These are phyloP conservation scores for Myotis yumanensis DNA, from an alignment of 2,113 vertebrate genomes.

Conservation along the genomic window DNA sequence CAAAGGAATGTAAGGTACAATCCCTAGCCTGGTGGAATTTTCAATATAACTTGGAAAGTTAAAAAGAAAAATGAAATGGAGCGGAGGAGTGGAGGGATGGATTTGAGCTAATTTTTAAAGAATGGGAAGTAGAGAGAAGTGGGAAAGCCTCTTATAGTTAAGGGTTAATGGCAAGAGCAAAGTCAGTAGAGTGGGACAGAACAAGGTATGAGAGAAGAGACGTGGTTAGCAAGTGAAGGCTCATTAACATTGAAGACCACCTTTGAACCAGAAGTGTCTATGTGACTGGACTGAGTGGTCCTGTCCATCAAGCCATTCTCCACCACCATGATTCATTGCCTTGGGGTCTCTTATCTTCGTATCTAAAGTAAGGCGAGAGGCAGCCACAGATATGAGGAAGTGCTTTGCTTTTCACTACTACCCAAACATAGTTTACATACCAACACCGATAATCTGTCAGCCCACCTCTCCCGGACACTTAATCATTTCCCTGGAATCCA, in stretches of 20 bases:
- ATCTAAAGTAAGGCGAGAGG: conserved; percentile 64
- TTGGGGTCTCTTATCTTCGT: conserved; percentile 44
- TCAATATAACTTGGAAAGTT: not conserved
- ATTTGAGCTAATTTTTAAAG: not conserved
- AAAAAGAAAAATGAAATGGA: not conserved
- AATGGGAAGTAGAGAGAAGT: not conserved
- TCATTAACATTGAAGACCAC: not conserved
- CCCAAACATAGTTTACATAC: conserved; percentile 70
- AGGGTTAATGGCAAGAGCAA: not conserved
- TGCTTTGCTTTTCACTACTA: conserved; percentile 58
- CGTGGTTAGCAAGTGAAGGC: not conserved
- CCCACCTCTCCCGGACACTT: conserved; percentile 58
- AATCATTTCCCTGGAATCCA: conserved; percentile 72
- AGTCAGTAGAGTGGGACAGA: not conserved
- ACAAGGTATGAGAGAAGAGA: not conserved
- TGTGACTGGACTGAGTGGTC: not conserved
- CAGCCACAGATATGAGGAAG: conserved; percentile 68
- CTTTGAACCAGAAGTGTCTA: conserved; percentile 56
- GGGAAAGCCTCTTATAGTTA: not conserved
- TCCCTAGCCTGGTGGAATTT: not conserved
- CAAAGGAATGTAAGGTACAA: not conserved
- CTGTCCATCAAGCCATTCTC: not conserved
- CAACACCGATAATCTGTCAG: conserved; percentile 62
- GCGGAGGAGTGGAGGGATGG: not conserved
- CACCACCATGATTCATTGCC: not conserved